phyloP scores from a whole-genome alignment of 2,113 vertebrate species.

The Brachyhypopomus gauderio region DNA sequence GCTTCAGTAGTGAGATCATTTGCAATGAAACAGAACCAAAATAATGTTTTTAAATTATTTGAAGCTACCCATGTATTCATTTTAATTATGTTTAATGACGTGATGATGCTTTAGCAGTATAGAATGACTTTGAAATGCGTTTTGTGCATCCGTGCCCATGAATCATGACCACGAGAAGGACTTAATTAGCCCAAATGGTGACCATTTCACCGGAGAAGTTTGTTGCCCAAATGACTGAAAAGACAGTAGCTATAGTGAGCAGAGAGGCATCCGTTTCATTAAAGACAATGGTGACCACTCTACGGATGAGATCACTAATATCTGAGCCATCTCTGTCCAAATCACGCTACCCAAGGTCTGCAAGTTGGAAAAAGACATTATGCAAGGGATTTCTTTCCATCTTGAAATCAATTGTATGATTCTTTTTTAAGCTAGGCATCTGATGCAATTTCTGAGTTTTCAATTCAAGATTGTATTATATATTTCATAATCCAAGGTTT shows the following conservation, averaged over 20 bases:
- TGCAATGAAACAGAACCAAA: not conserved
- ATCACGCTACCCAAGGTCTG: not conserved
- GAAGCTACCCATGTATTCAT: conserved; percentile 2
- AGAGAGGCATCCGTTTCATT: conserved; percentile 3
- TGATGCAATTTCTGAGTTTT: not conserved
- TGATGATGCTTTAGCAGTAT: conserved; percentile 8
- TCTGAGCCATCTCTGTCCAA: not conserved
- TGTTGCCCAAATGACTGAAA: conserved; percentile 32
- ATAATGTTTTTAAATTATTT: conserved; percentile 8
- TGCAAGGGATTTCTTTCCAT: not conserved
- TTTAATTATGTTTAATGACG: conserved; percentile 33
- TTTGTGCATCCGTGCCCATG: not conserved
- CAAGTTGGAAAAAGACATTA: not conserved
- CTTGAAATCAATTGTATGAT: not conserved
- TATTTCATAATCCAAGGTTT: not conserved
- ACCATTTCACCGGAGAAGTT: conserved; percentile 5
- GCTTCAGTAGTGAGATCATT: not conserved
- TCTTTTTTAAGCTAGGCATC: not conserved
- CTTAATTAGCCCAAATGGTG: conserved; percentile 17
- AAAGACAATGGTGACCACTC: not conserved
- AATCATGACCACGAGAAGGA: conserved; percentile 20
- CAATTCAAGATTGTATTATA: not conserved
- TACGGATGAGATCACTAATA: not conserved
- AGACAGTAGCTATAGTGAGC: not conserved
- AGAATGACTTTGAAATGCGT: not conserved